Percentiles rank a stretch among this genome's conserved stretches.
Conservation (phyloP, 2,888 invertebrate genomes). For the Cephus pulcher region DNA sequence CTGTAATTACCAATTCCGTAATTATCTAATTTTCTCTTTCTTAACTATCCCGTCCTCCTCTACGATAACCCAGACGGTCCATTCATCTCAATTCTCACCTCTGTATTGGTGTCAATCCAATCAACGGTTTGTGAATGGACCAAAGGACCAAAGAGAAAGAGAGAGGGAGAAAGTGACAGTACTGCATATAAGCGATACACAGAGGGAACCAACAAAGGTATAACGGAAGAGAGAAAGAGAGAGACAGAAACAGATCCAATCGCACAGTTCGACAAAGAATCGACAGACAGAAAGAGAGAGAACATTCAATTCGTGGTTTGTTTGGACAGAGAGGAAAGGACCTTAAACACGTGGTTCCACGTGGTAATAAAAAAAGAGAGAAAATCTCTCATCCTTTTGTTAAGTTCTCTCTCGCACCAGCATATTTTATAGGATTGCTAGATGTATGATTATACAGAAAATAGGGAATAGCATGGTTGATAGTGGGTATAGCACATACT, state of each 20-base stretch:
- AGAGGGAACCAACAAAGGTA: conserved; percentile 30
- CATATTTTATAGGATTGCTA: no score
- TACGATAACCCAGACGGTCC: conserved; percentile 22
- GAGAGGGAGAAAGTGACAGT: conserved; percentile 24
- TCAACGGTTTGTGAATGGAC: conserved; percentile 60
- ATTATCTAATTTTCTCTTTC: background rate
- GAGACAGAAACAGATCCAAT: background rate
- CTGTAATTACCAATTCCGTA: background rate
- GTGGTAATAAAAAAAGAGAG: conserved; percentile 21
- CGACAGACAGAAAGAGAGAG: conserved; percentile 22
- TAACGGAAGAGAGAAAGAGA: conserved; percentile 26
- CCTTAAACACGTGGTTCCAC: conserved; percentile 51
- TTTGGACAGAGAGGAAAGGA: conserved; percentile 41
- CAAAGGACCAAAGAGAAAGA: conserved; percentile 30
- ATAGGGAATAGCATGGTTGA: conserved; percentile 18
- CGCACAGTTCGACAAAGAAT: background rate
- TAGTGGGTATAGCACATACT: conserved; percentile 15
- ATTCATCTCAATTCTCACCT: conserved; percentile 51
- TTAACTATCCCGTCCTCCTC: background rate
- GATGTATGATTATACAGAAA: background rate
- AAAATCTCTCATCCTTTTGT: background rate
- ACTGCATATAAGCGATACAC: conserved; percentile 2
- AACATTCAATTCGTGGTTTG: conserved; percentile 34
- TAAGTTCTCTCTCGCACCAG: no score
- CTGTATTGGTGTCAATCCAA: conserved; percentile 63